These are phyloP conservation scores for Calidris pugnax DNA, from an alignment of 2,113 vertebrate species.

Conservation along the genomic window DNA sequence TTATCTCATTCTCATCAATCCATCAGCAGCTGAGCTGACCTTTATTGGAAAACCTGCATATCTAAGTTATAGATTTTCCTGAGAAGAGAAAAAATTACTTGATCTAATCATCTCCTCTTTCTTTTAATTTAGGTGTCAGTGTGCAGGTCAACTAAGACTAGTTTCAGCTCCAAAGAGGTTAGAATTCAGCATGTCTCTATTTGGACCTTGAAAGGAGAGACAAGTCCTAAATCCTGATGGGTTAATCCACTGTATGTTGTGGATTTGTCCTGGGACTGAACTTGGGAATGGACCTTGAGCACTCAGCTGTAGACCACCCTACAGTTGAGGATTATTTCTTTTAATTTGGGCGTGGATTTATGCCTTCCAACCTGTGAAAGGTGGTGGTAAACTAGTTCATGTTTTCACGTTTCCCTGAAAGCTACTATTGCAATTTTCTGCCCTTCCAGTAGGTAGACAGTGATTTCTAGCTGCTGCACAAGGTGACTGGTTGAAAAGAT, in stretches of 20 bases:
- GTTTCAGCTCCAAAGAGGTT: background rate
- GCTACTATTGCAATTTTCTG: background rate
- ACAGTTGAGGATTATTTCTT: background rate
- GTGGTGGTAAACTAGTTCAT: background rate
- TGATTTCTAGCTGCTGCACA: background rate
- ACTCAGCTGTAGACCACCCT: background rate
- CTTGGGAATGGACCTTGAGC: background rate
- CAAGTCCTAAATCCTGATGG: background rate
- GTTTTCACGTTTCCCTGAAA: background rate
- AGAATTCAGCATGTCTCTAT: background rate
- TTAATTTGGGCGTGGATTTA: background rate
- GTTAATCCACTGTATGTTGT: background rate
- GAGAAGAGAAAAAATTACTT: background rate
- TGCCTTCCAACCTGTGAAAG: background rate
- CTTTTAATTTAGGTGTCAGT: background rate
- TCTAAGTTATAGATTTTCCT: background rate
- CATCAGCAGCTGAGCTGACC: background rate
- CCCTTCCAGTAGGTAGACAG: fast-evolving
- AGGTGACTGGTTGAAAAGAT: background rate
- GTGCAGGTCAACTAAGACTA: background rate
- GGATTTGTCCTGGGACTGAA: background rate
- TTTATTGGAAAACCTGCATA: background rate
- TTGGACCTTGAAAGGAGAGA: background rate
- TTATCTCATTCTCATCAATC: background rate
- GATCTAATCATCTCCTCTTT: background rate